Conservation (phyloP, 2,797 vertebrate genomes). For the Bradypus variegatus region DNA sequence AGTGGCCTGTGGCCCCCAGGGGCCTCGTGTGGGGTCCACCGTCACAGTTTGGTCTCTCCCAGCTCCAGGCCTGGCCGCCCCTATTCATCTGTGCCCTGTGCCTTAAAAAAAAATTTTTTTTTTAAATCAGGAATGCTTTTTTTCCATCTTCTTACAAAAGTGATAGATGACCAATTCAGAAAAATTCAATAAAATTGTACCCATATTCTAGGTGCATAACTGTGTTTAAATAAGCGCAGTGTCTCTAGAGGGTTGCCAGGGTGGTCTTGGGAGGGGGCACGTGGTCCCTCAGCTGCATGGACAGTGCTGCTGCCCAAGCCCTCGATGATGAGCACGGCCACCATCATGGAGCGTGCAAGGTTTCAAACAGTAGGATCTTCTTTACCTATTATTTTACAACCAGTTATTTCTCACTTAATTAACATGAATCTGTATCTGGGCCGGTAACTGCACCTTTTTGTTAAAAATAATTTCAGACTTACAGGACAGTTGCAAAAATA, state of each 20-base stretch:
- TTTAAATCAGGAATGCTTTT: not conserved
- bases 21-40: too few species aligned
- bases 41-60: too few species aligned
- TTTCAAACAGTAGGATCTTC: not conserved
- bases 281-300: too few species aligned
- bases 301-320: too few species aligned
- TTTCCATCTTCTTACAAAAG: not conserved
- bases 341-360: not conserved
- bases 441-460: not conserved
- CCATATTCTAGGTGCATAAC: not conserved
- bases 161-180: not conserved
- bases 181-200: not conserved
- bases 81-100: not conserved
- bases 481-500: too few species aligned
- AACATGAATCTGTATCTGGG: not conserved
- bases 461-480: too few species aligned
- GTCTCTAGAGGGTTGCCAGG: not conserved
- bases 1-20: not conserved
- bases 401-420: not conserved
- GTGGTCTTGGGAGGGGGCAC: not conserved
- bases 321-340: too few species aligned
- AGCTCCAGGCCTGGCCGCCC: too few species aligned
- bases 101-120: not conserved
- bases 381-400: not conserved
- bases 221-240: not conserved